Conservation (phyloP, 2,113 vertebrate genomes). For the Callipepla californica region DNA sequence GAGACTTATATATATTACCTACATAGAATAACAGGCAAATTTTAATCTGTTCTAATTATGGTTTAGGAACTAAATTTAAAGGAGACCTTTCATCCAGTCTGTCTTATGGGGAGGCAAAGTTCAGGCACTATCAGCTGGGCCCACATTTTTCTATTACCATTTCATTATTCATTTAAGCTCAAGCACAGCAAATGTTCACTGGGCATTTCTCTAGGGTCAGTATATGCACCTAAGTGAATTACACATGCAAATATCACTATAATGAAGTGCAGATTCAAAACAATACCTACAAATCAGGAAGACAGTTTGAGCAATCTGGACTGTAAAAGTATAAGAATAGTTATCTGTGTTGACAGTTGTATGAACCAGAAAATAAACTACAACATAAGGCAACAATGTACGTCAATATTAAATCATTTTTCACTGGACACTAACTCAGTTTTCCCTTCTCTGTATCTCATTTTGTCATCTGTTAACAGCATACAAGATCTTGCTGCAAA, state of each 20-base stretch:
- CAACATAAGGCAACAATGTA: not conserved
- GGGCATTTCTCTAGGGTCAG: not conserved
- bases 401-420: not conserved
- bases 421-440: not conserved
- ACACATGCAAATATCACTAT: conserved; percentile 15
- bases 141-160: conserved; percentile 18
- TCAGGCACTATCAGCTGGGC: not conserved
- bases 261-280: conserved; percentile 24
- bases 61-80: not conserved
- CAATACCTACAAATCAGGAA: not conserved
- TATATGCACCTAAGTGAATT: conserved; percentile 12
- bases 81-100: not conserved
- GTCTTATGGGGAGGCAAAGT: not conserved
- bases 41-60: not conserved
- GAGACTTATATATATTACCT: not conserved
- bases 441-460: not conserved
- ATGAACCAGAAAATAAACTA: not conserved
- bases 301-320: not conserved
- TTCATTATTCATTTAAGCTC: conserved; percentile 32
- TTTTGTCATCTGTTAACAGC: not conserved
- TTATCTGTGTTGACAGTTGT: not conserved
- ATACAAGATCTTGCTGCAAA: not conserved
- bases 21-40: not conserved
- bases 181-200: not conserved
- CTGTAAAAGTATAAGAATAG: not conserved